Conservation (phyloP, 2,113 vertebrate species). For the Rhombomys opimus region DNA sequence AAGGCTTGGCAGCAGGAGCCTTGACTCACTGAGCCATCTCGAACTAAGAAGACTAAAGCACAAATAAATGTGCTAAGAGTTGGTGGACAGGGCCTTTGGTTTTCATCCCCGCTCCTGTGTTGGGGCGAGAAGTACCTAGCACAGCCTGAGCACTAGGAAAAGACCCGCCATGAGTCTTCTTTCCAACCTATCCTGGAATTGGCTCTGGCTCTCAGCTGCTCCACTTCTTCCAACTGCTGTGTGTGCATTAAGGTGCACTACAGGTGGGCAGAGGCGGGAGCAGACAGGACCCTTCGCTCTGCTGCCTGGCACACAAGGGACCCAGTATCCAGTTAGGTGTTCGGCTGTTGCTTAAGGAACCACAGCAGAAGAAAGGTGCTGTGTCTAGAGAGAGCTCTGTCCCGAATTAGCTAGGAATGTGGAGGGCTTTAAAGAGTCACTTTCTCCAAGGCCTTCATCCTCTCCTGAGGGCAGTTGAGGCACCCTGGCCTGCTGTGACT, state of each 20-base stretch:
- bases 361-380: not conserved
- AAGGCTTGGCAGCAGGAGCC: not conserved
- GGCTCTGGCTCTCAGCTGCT: not conserved
- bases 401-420: not conserved
- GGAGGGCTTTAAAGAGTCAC: not conserved
- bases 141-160: not conserved
- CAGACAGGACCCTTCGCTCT: not conserved
- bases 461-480: not conserved
- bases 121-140: not conserved
- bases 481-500: accelerated
- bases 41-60: not conserved
- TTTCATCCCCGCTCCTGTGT: not conserved
- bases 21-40: not conserved
- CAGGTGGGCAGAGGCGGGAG: not conserved
- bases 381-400: not conserved
- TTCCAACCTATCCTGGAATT: not conserved
- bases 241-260: not conserved
- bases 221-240: not conserved
- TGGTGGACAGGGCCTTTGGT: slow-evolving; percentile 40
- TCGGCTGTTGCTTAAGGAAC: slow-evolving; percentile 52
- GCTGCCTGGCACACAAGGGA: slow-evolving; percentile 29
- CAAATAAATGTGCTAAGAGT: not conserved
- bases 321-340: not conserved
- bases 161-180: not conserved
- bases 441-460: too few relatives aligned